Evolutionary conservation across 2,113 vertebrate genomes (phyloP), one percentile per base, ranked within the genome.

Genomic region (Grammomys surdaster): DNA sequence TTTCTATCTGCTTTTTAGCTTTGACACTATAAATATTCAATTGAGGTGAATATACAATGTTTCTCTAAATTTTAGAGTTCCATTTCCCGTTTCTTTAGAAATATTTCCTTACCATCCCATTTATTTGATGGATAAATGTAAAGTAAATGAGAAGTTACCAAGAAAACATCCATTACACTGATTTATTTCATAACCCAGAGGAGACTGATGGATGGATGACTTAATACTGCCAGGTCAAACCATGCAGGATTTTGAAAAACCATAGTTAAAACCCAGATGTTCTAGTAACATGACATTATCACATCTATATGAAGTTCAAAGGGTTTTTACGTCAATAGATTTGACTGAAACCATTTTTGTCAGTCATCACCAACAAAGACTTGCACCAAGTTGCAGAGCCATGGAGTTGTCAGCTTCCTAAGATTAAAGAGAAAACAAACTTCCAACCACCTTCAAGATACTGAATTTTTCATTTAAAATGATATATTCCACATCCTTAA

Each of bases 391-490:
- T 78, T 90, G 85, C 65, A 92, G 43, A 70, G 24, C 65, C 31
- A 85, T 75, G 36, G 82, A 75, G 60, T 81, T 70, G 73, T 95
- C 24, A 95, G 46, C 36, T 80, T 86, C 19, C 82, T 46, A 82
- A 91, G 54, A 82, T 40, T 40, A 58, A 93, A 93, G 84, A 60
- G 86, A 86, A 94, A 92, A 73, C 1, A 56, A 12, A 65, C 90
- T 85, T 87, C 51, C 72, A 90, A 92, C 20, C 13, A 8, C 63
- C 70, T 63, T 88, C 51, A 69, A 95, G 77, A 36, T 84, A 96
- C 16, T 95, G 20, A 91, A 89, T 43, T 93, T 94, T 86, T 94
- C 51, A 87, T 91, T 93, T 95, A 89, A 96, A 91, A 28, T 16
- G 90, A 95, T 86, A 92, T 81, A 73, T 91, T 94, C 20, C 3